Conservation (phyloP, 2,888 invertebrate genomes). For the Phaonia tiefii region DNA sequence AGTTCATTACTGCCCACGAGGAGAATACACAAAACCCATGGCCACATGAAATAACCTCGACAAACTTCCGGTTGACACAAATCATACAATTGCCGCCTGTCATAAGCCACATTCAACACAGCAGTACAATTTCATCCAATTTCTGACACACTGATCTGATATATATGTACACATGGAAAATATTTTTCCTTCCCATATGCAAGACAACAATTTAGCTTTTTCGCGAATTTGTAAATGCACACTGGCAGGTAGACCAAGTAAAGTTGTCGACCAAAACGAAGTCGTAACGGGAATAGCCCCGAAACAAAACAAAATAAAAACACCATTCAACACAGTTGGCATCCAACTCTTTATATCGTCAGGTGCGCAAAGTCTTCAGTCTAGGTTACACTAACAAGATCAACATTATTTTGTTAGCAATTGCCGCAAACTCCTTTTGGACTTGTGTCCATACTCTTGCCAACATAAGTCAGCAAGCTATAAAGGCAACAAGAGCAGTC, state of each 20-base stretch:
- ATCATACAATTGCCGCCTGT: constrained; percentile 62
- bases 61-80: constrained; percentile 62
- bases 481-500: constrained; percentile 11
- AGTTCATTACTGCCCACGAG: neutral
- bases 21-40: neutral
- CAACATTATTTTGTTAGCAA: constrained; percentile 55
- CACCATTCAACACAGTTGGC: constrained; percentile 61
- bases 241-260: neutral
- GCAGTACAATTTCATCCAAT: constrained; percentile 51
- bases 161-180: constrained; percentile 36
- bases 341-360: constrained; percentile 47
- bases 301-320: constrained; percentile 40
- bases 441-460: constrained; percentile 29
- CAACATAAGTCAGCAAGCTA: constrained; percentile 5
- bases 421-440: constrained; percentile 56
- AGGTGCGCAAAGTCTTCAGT: constrained; percentile 56
- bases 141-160: constrained; percentile 50
- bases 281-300: constrained; percentile 18
- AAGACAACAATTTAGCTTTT: constrained; percentile 17
- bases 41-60: constrained; percentile 33
- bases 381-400: constrained; percentile 65
- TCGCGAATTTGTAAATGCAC: constrained; percentile 52
- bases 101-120: constrained; percentile 60
- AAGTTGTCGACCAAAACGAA: constrained; percentile 4
- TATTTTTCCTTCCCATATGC: constrained; percentile 48